Evolutionary conservation across 2,113 vertebrate species (phyloP), one percentile per base, ranked within the genome.

Genomic region (Pseudonaja textilis): DNA sequence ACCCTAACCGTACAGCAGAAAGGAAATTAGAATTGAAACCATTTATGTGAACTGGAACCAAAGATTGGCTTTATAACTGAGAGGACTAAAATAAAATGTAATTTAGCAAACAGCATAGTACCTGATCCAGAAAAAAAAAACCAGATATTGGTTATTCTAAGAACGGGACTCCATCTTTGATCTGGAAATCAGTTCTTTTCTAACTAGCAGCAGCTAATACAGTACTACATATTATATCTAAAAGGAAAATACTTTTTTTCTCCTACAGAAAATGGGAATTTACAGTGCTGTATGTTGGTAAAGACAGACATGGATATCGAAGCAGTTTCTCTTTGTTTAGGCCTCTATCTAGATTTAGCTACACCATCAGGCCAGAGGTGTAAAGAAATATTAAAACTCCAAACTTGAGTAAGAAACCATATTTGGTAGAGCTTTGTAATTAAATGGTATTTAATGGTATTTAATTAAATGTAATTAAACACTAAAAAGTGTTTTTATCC

Each of bases 371-470:
- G 0, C 54, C 64, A 29, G 64, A 69, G 47, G 20, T 9, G 20
- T 47, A 3, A 61, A 5, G 29, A 5, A 85, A 22, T 56, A 54
- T 57, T 81, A 54, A 47, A 91, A 61, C 8, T 52, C 6, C 10
- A 56, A 18, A 3, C n/a, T 42, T 14, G 14, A 34, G 45, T 52
- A 54, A 39, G 69, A 42, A 88, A 56, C 26, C 12, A 11, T 93
- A 39, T 56, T 47, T 42, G 10, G n/a, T 81, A 74, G 52, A 88
- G 6, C 52, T 22, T 22, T 74, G 7, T 45, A 55, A 26, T 39
- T 25, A 59, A 91, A 88, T 89, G 56, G 2, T 0, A 0, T 20
- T 88, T n/a, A n/a, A n/a, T n/a, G n/a, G n/a, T n/a, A n/a, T n/a
- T n/a, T n/a, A n/a, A n/a, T n/a, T n/a, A n/a, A n/a, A n/a, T n/a